phyloP scores from a whole-genome alignment of 35 echinoderm and acorn worm genomes.

The Heliocidaris tuberculata region DNA sequence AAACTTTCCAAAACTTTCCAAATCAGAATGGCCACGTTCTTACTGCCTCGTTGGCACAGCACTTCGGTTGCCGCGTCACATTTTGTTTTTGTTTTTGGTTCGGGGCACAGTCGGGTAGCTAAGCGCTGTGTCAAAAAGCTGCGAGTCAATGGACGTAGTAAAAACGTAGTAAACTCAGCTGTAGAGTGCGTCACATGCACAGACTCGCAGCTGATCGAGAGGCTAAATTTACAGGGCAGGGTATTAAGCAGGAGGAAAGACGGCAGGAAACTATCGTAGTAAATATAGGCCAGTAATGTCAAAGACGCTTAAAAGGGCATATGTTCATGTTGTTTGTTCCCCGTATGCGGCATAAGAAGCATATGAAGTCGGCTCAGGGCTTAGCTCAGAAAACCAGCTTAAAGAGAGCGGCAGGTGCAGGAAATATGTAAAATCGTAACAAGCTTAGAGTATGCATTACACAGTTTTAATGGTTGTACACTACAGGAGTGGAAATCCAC shows the following conservation, averaged over 20 bases:
- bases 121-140: neutral
- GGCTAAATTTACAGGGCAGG: neutral
- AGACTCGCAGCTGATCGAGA: neutral
- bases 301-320: slow-evolving; percentile 35
- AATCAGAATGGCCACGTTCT: neutral
- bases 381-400: neutral
- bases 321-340: neutral
- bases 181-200: slow-evolving; percentile 28
- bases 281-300: slow-evolving; percentile 38
- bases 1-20: neutral
- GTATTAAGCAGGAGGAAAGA: slow-evolving; percentile 26
- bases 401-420: neutral
- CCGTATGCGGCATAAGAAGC: neutral
- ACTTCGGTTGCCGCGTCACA: neutral
- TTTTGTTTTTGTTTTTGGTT: slow-evolving; percentile 39
- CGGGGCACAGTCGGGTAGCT: neutral
- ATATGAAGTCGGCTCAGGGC: neutral
- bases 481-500: no score
- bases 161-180: neutral
- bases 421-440: neutral
- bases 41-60: neutral
- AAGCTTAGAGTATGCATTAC: neutral
- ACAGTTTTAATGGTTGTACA: no score
- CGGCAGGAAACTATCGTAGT: slow-evolving; percentile 21
- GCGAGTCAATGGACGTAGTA: slow-evolving; percentile 32